These are phyloP conservation scores for Cherax quadricarinatus DNA, from an alignment of 1,140 invertebrate species.

Conservation along the genomic window DNA sequence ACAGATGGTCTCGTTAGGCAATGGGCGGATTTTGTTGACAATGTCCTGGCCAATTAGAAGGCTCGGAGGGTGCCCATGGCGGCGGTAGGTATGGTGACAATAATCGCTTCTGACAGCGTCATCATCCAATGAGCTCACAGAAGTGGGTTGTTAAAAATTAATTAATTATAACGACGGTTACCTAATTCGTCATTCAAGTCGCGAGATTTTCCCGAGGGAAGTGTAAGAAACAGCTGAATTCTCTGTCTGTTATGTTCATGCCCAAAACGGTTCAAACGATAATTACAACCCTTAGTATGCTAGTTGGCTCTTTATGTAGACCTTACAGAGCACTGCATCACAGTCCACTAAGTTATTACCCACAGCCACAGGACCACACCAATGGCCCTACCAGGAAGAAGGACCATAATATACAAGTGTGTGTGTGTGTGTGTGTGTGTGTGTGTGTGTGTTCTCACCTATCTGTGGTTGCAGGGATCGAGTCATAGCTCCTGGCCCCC, in stretches of 20 bases:
- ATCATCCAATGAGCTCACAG: slow-evolving; percentile 35
- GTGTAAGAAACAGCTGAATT: slow-evolving; percentile 29
- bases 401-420: too few relatives aligned
- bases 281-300: slow-evolving; percentile 7
- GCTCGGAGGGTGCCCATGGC: not conserved
- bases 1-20: slow-evolving; percentile 17
- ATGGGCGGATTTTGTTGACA: slow-evolving; percentile 24
- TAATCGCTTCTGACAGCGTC: slow-evolving; percentile 38
- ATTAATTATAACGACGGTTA: slow-evolving; percentile 25
- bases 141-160: slow-evolving; percentile 20
- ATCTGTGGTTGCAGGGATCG: too few relatives aligned
- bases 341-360: too few relatives aligned
- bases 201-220: not conserved
- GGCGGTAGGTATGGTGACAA: slow-evolving; percentile 22
- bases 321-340: not conserved
- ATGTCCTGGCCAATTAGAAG: slow-evolving; percentile 3
- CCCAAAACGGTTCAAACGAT: not conserved
- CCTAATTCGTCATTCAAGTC: slow-evolving; percentile 16
- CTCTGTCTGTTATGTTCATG: slow-evolving; percentile 8
- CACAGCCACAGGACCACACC: too few relatives aligned
- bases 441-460: too few relatives aligned
- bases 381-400: not conserved
- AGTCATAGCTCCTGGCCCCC: too few relatives aligned
- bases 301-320: slow-evolving; percentile 19
- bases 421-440: too few relatives aligned